Evolutionary conservation across 2,113 vertebrate species (phyloP).

Genomic region (Tragelaphus scriptus): DNA sequence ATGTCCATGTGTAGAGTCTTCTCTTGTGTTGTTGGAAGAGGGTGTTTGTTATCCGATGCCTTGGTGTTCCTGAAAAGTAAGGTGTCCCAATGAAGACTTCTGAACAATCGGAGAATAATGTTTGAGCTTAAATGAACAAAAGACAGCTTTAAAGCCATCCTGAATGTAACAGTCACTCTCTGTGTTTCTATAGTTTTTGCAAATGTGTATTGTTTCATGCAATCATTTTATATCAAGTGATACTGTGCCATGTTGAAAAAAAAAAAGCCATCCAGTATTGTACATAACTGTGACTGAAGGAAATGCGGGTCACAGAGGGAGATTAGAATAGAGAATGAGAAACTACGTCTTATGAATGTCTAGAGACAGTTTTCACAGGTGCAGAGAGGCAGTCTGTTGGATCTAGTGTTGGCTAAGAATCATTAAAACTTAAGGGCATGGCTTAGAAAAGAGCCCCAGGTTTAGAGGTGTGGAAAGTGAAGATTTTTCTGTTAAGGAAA

Average conservation of each 20-base stretch:
- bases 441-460: neutral
- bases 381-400: neutral
- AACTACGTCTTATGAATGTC: neutral
- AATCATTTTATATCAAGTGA: neutral
- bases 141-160: neutral
- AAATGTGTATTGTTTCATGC: neutral
- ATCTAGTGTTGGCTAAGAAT: neutral
- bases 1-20: too few relatives aligned
- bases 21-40: too few relatives aligned
- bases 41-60: too few relatives aligned
- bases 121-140: neutral
- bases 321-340: neutral
- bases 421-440: neutral
- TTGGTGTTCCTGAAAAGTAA: neutral
- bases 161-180: neutral
- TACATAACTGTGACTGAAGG: neutral
- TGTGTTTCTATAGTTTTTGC: neutral
- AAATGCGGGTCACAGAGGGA: neutral
- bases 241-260: neutral
- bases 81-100: neutral
- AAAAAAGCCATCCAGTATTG: neutral
- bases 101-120: neutral
- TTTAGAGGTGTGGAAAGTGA: neutral
- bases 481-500: neutral
- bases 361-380: neutral